Evolutionary conservation across 1,140 invertebrate species (phyloP), one percentile per base, ranked within the genome.

Genomic region (Bombus balteatus): DNA sequence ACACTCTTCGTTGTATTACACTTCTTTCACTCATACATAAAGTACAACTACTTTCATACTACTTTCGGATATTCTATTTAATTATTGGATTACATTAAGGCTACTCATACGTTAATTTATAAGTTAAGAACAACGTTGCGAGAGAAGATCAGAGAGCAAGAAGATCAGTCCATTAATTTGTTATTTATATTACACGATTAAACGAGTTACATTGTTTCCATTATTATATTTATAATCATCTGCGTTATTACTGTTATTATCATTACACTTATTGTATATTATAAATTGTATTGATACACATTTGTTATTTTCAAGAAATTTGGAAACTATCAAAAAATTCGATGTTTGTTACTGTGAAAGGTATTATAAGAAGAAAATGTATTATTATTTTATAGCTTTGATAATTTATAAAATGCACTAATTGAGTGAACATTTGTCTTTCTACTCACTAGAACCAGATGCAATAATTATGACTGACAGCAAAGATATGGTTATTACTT

Each of bases 41-140:
- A 93, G 91, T 93, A 93, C 91, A 93, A 93, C 91, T 93, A 93
- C 91, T 93, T 93, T 93, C 92, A 92, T 93, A 93, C 90, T 91
- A 92, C 83, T 91, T 92, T 89, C n/a, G 91, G 89, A 91, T 88
- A 92, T 87, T 90, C 86, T 92, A 93, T 92, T 93, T 92, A 91
- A 92, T 92, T 90, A 92, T 89, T 79, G 72, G 85, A 90, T 88
- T 81, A 72, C 90, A 70, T 90, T 83, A 89, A 92, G 92, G 83
- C 92, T 90, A 91, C 77, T 76, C 70, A 85, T 88, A 78, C 75
- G 41, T 75, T 92, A 92, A 86, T 72, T 81, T 43, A 71, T 92
- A 93, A 92, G 92, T 91, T 82, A 73, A 92, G 79, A 59, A 70
- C 87, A 90, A 91, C 78, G 86, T 87, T 92, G 91, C 88, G 87